Conservation (phyloP, 2,113 vertebrate species). For the Narcine bancroftii region DNA sequence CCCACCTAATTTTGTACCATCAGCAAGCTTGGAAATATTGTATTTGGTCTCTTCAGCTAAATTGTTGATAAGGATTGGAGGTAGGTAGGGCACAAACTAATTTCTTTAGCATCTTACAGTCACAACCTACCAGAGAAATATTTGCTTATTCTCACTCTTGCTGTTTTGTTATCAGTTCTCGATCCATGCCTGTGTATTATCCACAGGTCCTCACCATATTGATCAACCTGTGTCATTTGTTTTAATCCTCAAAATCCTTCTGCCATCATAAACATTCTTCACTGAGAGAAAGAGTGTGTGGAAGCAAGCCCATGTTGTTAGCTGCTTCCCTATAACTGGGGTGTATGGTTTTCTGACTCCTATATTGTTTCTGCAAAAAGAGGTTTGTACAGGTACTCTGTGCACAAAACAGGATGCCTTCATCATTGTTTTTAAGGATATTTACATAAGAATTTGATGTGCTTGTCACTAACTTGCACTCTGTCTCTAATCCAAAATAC, state of each 20-base stretch:
- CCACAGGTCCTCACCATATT: too few relatives aligned
- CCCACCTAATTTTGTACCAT: too few relatives aligned
- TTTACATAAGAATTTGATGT: not conserved
- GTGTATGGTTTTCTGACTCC: not conserved
- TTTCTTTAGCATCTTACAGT: too few relatives aligned
- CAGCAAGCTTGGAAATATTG: too few relatives aligned
- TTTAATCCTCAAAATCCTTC: not conserved
- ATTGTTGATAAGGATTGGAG: too few relatives aligned
- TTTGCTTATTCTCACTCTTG: too few relatives aligned
- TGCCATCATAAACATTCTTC: not conserved
- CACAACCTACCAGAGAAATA: too few relatives aligned
- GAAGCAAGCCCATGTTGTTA: not conserved
- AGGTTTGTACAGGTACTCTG: too few relatives aligned
- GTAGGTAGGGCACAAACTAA: too few relatives aligned
- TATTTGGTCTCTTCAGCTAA: too few relatives aligned
- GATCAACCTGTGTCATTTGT: not conserved
- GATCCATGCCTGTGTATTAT: too few relatives aligned
- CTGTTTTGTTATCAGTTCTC: too few relatives aligned
- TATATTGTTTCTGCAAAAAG: not conserved
- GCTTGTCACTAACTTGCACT: not conserved
- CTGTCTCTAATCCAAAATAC: not conserved
- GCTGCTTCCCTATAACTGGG: not conserved
- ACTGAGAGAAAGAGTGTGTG: not conserved
- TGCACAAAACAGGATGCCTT: not conserved
- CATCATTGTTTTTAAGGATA: not conserved